Evolutionary conservation across 2,888 invertebrate genomes (phyloP).

Genomic region (Leucozona laternaria): DNA sequence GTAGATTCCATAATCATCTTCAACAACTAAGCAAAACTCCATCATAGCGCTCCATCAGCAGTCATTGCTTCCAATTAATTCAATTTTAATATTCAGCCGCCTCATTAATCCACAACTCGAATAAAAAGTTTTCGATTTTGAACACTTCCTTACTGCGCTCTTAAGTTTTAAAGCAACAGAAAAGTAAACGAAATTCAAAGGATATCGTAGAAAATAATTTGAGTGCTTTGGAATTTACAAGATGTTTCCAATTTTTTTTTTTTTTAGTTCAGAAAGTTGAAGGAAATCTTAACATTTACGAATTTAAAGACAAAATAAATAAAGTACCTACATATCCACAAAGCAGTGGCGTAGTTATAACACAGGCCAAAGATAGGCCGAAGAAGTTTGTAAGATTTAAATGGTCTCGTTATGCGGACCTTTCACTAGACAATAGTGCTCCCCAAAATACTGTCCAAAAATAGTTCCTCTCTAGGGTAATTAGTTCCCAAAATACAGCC

Average conservation of each 20-base stretch:
- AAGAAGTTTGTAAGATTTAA: too few relatives aligned
- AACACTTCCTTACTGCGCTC: not conserved
- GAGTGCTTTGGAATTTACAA: not conserved
- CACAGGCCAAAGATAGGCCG: too few relatives aligned
- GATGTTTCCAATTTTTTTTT: not conserved
- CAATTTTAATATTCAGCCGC: conserved; percentile 57
- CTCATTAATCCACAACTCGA: conserved; percentile 63
- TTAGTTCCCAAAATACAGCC: too few relatives aligned
- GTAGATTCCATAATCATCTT: conserved; percentile 1
- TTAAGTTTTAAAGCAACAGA: not conserved
- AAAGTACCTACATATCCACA: too few relatives aligned
- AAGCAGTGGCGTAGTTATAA: too few relatives aligned
- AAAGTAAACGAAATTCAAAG: conserved; percentile 5
- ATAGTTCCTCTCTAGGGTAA: too few relatives aligned
- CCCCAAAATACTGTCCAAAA: too few relatives aligned
- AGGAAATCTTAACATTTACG: not conserved
- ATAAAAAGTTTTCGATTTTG: conserved; percentile 32
- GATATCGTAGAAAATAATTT: conserved; percentile 12
- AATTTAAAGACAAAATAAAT: not conserved
- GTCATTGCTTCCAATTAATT: conserved; percentile 61
- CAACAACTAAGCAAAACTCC: not conserved
- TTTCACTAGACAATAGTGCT: too few relatives aligned
- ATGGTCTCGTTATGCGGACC: too few relatives aligned
- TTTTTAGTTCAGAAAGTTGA: not conserved
- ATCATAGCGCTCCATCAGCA: not conserved